Evolutionary conservation across 1,140 invertebrate species (phyloP), one percentile per base, ranked within the genome.

Genomic region (Drosophila pandora): DNA sequence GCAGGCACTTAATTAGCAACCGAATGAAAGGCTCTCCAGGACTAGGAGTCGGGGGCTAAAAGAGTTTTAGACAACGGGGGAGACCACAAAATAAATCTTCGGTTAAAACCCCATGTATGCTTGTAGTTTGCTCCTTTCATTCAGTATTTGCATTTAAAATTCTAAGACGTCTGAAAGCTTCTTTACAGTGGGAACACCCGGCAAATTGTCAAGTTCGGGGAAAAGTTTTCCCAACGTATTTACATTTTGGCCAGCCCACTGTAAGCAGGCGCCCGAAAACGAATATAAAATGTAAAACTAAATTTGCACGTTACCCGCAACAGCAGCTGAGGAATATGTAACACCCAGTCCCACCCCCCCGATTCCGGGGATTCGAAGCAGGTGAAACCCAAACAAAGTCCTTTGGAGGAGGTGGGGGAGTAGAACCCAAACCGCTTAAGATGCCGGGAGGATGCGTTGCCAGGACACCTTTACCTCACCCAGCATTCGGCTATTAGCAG

Each of bases 221-320:
- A 17, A 50, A 69, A 47, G 43, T 47, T 43, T 43, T 43, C 13
- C 41, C 41, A 21, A 43, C 34, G 3, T 50, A 52, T 59, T 43
- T 58, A 17, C 34, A 55, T 37, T 68, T 43, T n/a, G 8, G n/a
- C 8, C 10, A 6, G 45, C 50, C 68, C 71, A 75, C 71, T 75
- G 71, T 75, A 28, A 48, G 39, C 25, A 47, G 37, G 54, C 10
- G 9, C 50, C 17, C 2, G 34, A 55, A 49, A 55, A 68, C 68
- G 79, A 89, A 88, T 88, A 89, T 89, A 79, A 89, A 84, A 89
- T 88, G 84, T 84, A 88, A 89, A 89, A 88, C 76, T 75, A 84
- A 89, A 88, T 88, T 89, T 88, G 73, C 76, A 90, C 84, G 82
- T 88, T 89, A 74, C 72, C 50, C 49, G 59, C 50, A 60, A 43